Evolutionary conservation across 1,140 invertebrate genomes (phyloP).

Genomic region (Colletes latitarsis): DNA sequence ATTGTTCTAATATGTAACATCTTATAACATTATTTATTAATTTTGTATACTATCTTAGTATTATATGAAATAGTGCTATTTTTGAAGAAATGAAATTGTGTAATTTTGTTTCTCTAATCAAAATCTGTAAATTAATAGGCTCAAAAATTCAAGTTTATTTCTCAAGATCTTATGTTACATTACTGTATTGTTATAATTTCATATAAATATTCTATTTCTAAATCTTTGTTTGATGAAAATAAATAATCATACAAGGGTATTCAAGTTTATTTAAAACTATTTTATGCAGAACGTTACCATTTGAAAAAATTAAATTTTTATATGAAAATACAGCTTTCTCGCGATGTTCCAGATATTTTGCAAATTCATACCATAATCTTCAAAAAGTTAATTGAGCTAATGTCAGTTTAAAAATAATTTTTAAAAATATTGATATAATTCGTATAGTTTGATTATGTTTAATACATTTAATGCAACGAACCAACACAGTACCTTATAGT

Average conservation of each 20-base stretch:
- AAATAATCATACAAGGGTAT: background rate
- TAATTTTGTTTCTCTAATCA: constrained; percentile 9
- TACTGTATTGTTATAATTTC: constrained; percentile 14
- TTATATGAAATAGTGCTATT: constrained; percentile 2
- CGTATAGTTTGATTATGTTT: constrained; percentile 19
- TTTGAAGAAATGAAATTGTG: background rate
- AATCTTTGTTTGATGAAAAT: constrained; percentile 5
- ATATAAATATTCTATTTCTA: constrained; percentile 17
- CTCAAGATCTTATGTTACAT: background rate
- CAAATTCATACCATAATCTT: background rate
- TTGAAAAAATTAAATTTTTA: constrained; percentile 2
- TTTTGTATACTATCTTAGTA: constrained; percentile 10
- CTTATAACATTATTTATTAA: background rate
- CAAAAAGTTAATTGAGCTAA: background rate
- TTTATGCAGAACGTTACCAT: background rate
- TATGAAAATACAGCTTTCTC: background rate
- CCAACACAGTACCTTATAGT: background rate
- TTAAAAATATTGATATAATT: background rate
- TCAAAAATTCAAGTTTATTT: constrained; percentile 1
- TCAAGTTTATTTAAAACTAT: background rate
- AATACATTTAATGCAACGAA: constrained; percentile 5
- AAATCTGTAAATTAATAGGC: no score
- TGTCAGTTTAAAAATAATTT: constrained; percentile 12
- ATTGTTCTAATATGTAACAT: constrained; percentile 4
- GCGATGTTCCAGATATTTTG: no score